Conservation (phyloP, 2,888 invertebrate genomes). For the Schizotus pectinicornis region DNA sequence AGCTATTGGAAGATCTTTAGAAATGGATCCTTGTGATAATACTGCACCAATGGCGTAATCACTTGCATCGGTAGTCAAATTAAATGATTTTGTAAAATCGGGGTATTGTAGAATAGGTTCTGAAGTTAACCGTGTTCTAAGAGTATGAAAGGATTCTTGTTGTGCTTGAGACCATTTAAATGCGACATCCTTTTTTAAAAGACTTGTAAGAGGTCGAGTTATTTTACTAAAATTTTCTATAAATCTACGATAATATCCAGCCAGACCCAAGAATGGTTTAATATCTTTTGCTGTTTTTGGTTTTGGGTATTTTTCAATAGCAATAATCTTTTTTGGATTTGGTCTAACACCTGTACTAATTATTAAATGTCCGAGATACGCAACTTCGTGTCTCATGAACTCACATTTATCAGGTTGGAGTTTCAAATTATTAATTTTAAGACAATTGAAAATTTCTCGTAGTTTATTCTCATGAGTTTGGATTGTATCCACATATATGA, state of each 20-base stretch:
- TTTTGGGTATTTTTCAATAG: slow-evolving; percentile 39
- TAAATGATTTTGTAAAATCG: too few species aligned
- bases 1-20: slow-evolving; percentile 46
- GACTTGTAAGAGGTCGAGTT: slow-evolving; percentile 39
- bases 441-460: slow-evolving; percentile 40
- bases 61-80: slow-evolving; percentile 48
- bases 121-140: slow-evolving; percentile 21
- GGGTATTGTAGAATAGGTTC: slow-evolving; percentile 39
- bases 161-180: slow-evolving; percentile 35
- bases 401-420: slow-evolving; percentile 50
- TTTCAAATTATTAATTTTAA: slow-evolving; percentile 38
- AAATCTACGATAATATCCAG: slow-evolving; percentile 49
- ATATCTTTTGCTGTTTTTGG: slow-evolving; percentile 34
- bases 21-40: slow-evolving; percentile 44
- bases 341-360: slow-evolving; percentile 49
- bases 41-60: slow-evolving; percentile 44
- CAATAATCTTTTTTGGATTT: slow-evolving; percentile 42
- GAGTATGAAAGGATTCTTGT: slow-evolving; percentile 24
- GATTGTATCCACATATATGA: slow-evolving; percentile 32
- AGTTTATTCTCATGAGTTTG: slow-evolving; percentile 45
- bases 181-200: slow-evolving; percentile 33
- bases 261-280: slow-evolving; percentile 15
- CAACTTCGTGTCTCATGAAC: too few species aligned
- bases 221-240: slow-evolving; percentile 40
- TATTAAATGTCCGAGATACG: slow-evolving; percentile 52